Evolutionary conservation across 2,797 vertebrate genomes (phyloP).

Genomic region (Gallinago nigripennis): DNA sequence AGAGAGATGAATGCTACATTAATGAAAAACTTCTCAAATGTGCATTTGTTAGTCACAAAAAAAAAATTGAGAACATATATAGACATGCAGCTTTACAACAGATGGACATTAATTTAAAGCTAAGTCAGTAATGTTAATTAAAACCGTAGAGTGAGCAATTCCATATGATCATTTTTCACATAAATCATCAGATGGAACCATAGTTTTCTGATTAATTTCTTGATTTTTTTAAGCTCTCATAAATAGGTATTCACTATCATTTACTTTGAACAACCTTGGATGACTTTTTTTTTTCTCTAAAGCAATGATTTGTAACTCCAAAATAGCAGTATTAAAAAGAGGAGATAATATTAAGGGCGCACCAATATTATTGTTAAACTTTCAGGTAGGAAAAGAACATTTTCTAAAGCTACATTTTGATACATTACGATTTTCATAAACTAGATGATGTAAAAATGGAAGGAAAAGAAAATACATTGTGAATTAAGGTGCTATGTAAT

Average conservation of each 20-base stretch:
- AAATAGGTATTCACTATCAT: neutral
- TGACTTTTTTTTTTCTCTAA: neutral
- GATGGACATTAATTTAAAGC: conserved; percentile 37
- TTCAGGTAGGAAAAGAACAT: neutral
- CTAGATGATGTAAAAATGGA: neutral
- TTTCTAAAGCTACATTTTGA: neutral
- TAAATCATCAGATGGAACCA: neutral
- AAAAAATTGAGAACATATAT: neutral
- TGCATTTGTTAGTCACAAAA: conserved; percentile 43
- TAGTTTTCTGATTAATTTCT: conserved; percentile 26
- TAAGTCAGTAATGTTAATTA: conserved; percentile 50
- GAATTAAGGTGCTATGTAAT: neutral
- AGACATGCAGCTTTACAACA: neutral
- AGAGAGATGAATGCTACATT: conserved; percentile 13
- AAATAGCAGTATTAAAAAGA: neutral
- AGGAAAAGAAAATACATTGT: neutral
- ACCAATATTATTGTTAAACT: neutral
- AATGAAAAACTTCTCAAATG: conserved; percentile 14
- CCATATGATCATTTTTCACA: conserved; percentile 39
- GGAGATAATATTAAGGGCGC: neutral
- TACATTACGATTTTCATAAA: neutral
- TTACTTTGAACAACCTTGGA: neutral
- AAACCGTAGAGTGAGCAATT: conserved; percentile 35
- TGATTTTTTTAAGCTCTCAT: neutral
- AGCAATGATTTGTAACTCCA: neutral